phyloP scores from a whole-genome alignment of 2,797 vertebrate species.

The Pangasius krempfi region DNA sequence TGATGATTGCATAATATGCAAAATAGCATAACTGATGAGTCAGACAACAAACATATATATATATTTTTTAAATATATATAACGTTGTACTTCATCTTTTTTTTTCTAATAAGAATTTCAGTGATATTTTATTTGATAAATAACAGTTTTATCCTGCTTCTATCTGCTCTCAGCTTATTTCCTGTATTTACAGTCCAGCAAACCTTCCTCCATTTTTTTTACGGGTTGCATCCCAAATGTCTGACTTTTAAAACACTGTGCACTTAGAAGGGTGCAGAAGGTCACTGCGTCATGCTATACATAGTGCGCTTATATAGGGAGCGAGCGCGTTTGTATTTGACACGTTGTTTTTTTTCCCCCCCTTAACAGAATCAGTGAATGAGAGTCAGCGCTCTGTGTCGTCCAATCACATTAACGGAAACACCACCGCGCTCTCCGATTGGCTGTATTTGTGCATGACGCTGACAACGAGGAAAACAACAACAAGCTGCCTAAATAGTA shows the following conservation, averaged over 20 bases:
- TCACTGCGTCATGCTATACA: too few relatives aligned
- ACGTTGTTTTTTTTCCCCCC: not conserved
- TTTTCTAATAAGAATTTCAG: not conserved
- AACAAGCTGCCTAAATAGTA: constrained; percentile 30
- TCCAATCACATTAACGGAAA: constrained; percentile 44
- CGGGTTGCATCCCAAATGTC: not conserved
- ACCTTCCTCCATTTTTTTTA: not conserved
- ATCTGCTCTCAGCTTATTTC: not conserved
- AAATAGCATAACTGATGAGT: not conserved
- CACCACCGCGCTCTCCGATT: constrained; percentile 64
- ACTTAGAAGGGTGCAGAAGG: not conserved
- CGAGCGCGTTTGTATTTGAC: not conserved
- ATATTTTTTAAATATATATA: too few relatives aligned
- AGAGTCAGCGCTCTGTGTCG: not conserved
- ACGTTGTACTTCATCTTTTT: too few relatives aligned
- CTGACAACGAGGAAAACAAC: constrained; percentile 26
- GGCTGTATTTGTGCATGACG: constrained; percentile 47
- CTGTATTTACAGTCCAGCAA: not conserved
- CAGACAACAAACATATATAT: not conserved
- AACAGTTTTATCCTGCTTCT: not conserved
- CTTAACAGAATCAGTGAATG: not conserved
- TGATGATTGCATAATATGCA: not conserved
- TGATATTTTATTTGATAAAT: not conserved
- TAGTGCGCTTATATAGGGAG: not conserved
- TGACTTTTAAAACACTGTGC: not conserved